phyloP scores from a whole-genome alignment of 2,797 vertebrate species.

The Lacerta viridis region DNA sequence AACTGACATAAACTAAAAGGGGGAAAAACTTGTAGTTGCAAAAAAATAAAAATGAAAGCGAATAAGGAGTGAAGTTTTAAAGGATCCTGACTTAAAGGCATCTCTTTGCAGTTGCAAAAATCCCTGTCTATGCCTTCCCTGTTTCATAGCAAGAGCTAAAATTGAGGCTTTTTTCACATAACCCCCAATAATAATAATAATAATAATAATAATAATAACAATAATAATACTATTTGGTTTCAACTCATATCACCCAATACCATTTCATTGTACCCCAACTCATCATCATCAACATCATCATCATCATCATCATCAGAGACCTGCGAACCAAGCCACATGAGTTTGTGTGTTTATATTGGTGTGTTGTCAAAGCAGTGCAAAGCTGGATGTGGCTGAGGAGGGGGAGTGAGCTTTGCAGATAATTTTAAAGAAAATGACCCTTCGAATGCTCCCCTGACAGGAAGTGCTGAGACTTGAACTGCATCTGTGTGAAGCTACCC shows the following conservation, averaged over 20 bases:
- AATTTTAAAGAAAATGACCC: no score
- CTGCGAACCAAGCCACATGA: no score
- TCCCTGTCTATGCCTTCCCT: background rate
- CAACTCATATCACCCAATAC: background rate
- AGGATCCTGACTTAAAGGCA: background rate
- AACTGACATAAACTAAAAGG: background rate
- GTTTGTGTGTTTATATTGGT: background rate
- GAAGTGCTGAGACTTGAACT: no score
- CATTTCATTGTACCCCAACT: background rate
- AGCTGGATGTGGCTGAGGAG: no score
- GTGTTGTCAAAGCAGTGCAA: background rate
- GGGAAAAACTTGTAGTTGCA: rapidly evolving
- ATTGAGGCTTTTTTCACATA: background rate
- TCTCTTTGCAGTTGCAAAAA: background rate
- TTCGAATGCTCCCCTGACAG: no score
- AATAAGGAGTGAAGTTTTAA: background rate
- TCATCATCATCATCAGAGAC: no score
- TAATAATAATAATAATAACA: no score
- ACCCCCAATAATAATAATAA: background rate
- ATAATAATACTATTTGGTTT: background rate
- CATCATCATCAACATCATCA: no score
- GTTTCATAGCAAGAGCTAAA: background rate
- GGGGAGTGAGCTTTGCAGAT: no score
- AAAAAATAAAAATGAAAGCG: constrained; percentile 19
- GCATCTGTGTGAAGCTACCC: no score